Conservation (phyloP, 2,797 vertebrate species). For the Simalia tracyae region DNA sequence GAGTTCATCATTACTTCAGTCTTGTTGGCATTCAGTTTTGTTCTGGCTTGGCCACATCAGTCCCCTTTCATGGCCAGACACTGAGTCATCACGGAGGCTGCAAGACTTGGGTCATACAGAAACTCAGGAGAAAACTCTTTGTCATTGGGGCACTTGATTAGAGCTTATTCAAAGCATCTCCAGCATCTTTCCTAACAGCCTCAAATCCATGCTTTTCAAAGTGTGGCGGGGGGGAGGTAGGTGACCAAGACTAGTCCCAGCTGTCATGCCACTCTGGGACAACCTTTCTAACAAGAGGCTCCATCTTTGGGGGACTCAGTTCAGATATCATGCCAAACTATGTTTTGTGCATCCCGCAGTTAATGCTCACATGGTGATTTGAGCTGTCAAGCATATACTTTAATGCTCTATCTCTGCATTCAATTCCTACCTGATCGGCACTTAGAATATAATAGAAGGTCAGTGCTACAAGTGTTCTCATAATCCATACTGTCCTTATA, state of each 20-base stretch:
- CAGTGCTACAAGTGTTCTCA: background rate
- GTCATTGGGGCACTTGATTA: background rate
- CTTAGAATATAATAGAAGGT: background rate
- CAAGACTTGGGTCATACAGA: constrained; percentile 3
- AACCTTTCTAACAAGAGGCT: background rate
- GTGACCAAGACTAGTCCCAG: background rate
- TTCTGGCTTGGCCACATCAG: constrained; percentile 4
- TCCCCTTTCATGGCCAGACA: constrained; percentile 33
- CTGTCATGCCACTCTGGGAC: background rate
- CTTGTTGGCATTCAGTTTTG: constrained; percentile 16
- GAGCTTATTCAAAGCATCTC: background rate
- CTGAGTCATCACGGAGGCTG: constrained; percentile 20
- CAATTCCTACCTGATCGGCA: background rate
- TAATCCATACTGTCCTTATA: background rate
- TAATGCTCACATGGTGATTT: background rate
- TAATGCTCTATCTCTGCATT: background rate
- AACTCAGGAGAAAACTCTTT: constrained; percentile 4
- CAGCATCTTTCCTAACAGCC: background rate
- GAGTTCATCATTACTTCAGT: constrained; percentile 17
- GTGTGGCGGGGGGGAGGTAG: no score
- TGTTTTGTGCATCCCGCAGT: background rate
- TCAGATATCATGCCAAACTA: background rate
- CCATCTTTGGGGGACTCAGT: background rate
- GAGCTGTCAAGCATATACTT: background rate
- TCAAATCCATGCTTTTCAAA: background rate